Conservation (phyloP, 2,888 invertebrate species). For the Erpobdella octoculata region DNA sequence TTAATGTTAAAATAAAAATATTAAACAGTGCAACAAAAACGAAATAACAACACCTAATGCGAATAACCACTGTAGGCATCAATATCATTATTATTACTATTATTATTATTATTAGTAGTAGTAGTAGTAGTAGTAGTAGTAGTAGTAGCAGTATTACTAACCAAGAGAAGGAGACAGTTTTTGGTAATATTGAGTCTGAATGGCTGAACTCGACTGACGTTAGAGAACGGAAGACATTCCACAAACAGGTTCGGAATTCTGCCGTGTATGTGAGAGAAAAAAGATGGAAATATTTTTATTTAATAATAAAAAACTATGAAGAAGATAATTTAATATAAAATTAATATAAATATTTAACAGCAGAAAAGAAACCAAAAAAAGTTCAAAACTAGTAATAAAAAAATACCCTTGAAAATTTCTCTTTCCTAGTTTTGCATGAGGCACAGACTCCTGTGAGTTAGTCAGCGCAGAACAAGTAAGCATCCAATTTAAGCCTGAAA, state of each 20-base stretch:
- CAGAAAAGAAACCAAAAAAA: neutral
- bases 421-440: conserved; percentile 9
- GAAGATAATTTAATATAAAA: too few relatives aligned
- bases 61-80: neutral
- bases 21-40: too few relatives aligned
- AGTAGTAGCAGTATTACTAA: conserved; percentile 48
- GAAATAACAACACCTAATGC: neutral
- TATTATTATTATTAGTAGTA: conserved; percentile 2
- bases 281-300: too few relatives aligned
- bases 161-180: conserved; percentile 70
- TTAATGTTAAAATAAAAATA: too few relatives aligned
- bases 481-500: conserved; percentile 6
- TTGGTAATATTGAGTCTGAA: conserved; percentile 79
- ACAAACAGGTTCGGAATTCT: conserved; percentile 84
- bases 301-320: too few relatives aligned
- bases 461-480: neutral
- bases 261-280: too few relatives aligned
- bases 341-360: too few relatives aligned
- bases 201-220: conserved; percentile 81
- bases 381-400: neutral
- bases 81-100: conserved; percentile 4
- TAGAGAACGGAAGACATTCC: conserved; percentile 77
- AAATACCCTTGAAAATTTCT: conserved; percentile 22
- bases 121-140: neutral
- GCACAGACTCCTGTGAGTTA: conserved; percentile 1